A percentile compares a stretch with the other conserved stretches of the same genome.
phyloP scores from a whole-genome alignment of 2,888 invertebrate species.

The Pandemis corylana region DNA sequence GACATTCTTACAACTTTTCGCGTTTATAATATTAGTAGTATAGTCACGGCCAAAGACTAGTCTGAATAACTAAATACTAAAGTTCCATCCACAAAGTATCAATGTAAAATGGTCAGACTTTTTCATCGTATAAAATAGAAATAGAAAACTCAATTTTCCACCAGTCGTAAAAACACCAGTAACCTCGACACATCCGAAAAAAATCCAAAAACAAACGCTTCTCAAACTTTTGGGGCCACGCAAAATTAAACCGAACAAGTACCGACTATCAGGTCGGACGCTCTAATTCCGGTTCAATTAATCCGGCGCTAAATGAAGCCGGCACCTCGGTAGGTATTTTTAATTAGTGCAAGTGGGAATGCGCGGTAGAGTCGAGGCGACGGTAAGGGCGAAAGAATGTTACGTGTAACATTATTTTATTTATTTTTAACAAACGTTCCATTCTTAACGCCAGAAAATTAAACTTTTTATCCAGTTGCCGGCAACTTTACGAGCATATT shows the following conservation, averaged over 20 bases:
- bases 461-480: background rate
- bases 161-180: too few species aligned
- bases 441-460: background rate
- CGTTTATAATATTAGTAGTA: too few species aligned
- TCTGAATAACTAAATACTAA: too few species aligned
- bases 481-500: too few species aligned
- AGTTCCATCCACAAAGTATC: too few species aligned
- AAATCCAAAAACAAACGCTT: background rate
- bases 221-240: background rate
- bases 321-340: constrained; percentile 70
- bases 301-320: constrained; percentile 65
- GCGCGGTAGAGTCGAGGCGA: constrained; percentile 2
- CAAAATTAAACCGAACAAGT: constrained; percentile 5
- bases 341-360: constrained; percentile 60
- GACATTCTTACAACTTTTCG: too few species aligned
- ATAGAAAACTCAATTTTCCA: too few species aligned
- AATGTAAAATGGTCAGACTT: too few species aligned
- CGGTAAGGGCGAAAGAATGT: background rate
- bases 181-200: background rate
- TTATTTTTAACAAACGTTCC: background rate
- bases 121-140: too few species aligned
- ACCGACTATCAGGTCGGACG: constrained; percentile 5
- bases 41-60: too few species aligned
- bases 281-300: constrained; percentile 63
- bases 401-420: background rate